Conservation (phyloP, 2,888 invertebrate genomes). For the Poecilus cupreus region DNA sequence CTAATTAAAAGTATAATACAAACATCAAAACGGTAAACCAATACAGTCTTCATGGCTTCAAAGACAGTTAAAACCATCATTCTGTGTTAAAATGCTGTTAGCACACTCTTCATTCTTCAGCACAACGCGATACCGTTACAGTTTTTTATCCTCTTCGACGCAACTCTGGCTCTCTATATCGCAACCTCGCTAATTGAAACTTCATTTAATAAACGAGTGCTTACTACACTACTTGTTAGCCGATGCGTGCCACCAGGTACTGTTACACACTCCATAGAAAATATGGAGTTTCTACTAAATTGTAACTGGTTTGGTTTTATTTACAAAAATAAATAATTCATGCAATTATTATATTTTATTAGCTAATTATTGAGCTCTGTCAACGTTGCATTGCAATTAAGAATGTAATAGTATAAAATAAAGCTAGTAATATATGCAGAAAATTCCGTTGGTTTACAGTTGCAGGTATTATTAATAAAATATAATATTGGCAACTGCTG, state of each 20-base stretch:
- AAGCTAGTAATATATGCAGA: no score
- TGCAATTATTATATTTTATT: background rate
- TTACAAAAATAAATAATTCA: slow-evolving; percentile 34
- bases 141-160: slow-evolving; percentile 8
- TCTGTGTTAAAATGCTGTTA: slow-evolving; percentile 7
- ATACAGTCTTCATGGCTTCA: background rate
- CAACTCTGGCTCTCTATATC: background rate
- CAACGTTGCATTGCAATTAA: no score
- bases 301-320: slow-evolving; percentile 17
- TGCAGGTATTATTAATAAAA: no score
- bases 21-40: slow-evolving; percentile 1
- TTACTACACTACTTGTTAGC: slow-evolving; percentile 21
- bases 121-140: slow-evolving; percentile 26
- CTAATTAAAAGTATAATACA: background rate
- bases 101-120: slow-evolving; percentile 34
- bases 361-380: no score
- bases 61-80: background rate
- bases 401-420: no score
- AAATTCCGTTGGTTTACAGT: no score
- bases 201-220: slow-evolving; percentile 27
- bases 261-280: slow-evolving; percentile 8
- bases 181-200: slow-evolving; percentile 37
- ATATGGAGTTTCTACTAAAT: background rate
- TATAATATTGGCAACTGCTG: no score
- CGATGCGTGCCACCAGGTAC: slow-evolving; percentile 20